phyloP scores from a whole-genome alignment of 2,888 invertebrate genomes.

The Zaprionus bogoriensis region DNA sequence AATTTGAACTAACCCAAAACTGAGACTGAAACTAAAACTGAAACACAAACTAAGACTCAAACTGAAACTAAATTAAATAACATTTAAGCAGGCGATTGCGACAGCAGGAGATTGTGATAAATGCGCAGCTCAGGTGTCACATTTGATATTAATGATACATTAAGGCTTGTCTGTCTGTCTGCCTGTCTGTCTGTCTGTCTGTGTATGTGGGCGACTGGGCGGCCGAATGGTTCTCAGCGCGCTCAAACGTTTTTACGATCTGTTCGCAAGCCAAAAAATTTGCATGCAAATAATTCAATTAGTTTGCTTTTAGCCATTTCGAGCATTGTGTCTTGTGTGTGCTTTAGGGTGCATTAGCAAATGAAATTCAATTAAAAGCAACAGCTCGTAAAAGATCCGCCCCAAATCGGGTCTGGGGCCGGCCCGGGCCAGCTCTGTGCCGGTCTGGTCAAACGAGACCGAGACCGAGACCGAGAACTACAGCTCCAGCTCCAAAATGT shows the following conservation, averaged over 20 bases:
- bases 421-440: too few species aligned
- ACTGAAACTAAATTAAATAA: slow-evolving; percentile 43
- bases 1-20: slow-evolving; percentile 44
- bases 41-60: slow-evolving; percentile 36
- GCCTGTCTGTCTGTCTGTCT: neutral
- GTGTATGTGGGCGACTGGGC: neutral
- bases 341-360: slow-evolving; percentile 29
- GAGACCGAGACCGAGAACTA: neutral
- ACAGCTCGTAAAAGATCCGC: slow-evolving; percentile 28
- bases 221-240: neutral
- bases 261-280: slow-evolving; percentile 41
- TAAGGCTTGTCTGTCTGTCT: slow-evolving; percentile 1
- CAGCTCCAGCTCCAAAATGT: slow-evolving; percentile 26
- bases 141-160: slow-evolving; percentile 40
- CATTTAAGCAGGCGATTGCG: slow-evolving; percentile 35
- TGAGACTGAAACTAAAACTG: slow-evolving; percentile 31
- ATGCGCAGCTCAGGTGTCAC: slow-evolving; percentile 44
- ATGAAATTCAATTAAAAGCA: slow-evolving; percentile 57
- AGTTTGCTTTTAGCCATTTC: slow-evolving; percentile 48
- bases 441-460: slow-evolving; percentile 36
- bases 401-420: too few species aligned
- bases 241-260: slow-evolving; percentile 25
- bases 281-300: slow-evolving; percentile 73
- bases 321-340: slow-evolving; percentile 10
- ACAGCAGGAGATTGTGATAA: slow-evolving; percentile 39